phyloP scores from a whole-genome alignment of 2,113 vertebrate species.

The Chamaetylas fuelleborni region DNA sequence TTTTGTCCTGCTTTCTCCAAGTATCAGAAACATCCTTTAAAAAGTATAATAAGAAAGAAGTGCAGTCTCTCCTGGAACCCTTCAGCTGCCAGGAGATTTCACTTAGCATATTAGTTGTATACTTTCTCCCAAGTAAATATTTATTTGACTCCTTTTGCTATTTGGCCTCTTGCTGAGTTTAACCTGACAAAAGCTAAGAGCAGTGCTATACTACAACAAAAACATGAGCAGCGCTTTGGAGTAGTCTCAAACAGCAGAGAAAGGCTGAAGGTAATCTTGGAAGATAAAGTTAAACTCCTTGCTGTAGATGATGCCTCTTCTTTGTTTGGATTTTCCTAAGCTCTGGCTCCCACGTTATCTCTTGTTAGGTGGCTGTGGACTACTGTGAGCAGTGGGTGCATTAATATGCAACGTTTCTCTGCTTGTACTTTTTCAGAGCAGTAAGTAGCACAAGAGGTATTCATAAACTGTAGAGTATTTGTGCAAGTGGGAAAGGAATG shows the following conservation, averaged over 20 bases:
- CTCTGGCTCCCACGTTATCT: background rate
- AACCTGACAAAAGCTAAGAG: background rate
- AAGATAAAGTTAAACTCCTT: background rate
- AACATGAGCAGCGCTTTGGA: background rate
- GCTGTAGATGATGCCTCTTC: background rate
- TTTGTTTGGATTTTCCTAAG: constrained; percentile 40
- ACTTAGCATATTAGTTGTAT: background rate
- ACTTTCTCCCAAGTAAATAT: background rate
- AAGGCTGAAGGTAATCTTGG: background rate
- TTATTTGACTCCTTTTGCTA: background rate
- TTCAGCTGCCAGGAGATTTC: background rate
- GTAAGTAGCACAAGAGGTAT: background rate
- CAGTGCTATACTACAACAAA: background rate
- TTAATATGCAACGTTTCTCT: background rate
- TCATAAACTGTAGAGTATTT: constrained; percentile 12
- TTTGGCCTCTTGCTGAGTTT: background rate
- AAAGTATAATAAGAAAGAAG: background rate
- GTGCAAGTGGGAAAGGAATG: background rate
- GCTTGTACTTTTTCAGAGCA: constrained; percentile 3
- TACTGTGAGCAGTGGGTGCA: background rate
- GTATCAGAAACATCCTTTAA: background rate
- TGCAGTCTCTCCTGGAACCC: background rate
- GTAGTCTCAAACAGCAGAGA: background rate
- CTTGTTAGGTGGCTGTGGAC: background rate
- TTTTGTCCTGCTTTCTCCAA: background rate